phyloP scores from a whole-genome alignment of 2,113 vertebrate species.

The Anguilla rostrata region DNA sequence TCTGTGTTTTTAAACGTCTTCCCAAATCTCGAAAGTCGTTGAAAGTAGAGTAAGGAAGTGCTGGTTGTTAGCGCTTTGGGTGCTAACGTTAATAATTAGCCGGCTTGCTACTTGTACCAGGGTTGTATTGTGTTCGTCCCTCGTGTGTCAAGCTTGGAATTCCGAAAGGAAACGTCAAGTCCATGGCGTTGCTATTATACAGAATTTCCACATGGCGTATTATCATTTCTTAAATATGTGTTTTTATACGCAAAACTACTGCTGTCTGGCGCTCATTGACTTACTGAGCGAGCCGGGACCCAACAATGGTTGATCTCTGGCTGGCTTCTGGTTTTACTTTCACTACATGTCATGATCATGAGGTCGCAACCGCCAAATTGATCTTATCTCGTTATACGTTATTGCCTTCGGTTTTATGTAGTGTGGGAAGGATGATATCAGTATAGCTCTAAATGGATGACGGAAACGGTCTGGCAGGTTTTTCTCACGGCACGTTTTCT shows the following conservation, averaged over 20 bases:
- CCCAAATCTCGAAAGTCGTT: background rate
- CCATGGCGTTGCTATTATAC: background rate
- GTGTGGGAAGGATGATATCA: constrained; percentile 3
- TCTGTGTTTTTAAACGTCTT: background rate
- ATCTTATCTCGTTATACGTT: background rate
- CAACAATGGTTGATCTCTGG: background rate
- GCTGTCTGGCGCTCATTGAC: background rate
- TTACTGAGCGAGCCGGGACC: too few species aligned
- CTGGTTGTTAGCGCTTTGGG: background rate
- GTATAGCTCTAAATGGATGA: background rate
- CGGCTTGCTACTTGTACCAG: background rate
- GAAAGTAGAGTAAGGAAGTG: background rate
- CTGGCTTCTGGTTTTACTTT: background rate
- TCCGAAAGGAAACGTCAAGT: background rate
- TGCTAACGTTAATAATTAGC: background rate
- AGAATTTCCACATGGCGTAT: background rate
- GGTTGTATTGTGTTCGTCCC: background rate
- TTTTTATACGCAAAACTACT: too few species aligned
- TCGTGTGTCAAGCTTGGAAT: background rate
- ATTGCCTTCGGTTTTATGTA: background rate
- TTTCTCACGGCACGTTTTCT: constrained; percentile 21
- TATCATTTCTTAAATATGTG: background rate
- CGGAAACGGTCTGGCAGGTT: constrained; percentile 8
- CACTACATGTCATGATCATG: background rate
- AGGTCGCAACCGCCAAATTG: too few species aligned